Evolutionary conservation across 2,797 vertebrate genomes (phyloP).

Genomic region (Streptopelia turtur): DNA sequence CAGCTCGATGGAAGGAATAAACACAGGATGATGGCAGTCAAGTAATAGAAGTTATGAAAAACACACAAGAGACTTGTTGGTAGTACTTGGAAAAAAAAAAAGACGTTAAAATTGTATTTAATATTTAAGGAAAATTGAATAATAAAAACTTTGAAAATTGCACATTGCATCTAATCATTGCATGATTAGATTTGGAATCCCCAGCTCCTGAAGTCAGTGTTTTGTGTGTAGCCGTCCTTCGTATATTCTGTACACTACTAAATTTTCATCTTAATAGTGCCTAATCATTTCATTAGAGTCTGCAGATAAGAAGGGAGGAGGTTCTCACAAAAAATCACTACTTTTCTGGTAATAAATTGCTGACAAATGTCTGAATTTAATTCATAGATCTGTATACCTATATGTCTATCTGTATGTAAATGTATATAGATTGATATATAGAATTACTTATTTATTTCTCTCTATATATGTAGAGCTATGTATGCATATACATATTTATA

Average conservation of each 20-base stretch:
- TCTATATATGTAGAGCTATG: not conserved
- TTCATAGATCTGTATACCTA: not conserved
- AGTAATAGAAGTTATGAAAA: not conserved
- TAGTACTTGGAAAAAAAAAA: not conserved
- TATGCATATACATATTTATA: not conserved
- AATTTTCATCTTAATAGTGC: not conserved
- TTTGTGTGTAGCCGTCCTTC: not conserved
- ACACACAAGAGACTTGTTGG: not conserved
- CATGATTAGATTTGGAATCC: not conserved
- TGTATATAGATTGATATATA: not conserved
- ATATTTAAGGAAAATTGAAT: not conserved
- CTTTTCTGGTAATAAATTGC: not conserved
- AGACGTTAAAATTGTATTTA: not conserved
- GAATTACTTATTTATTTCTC: not conserved
- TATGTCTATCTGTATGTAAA: not conserved
- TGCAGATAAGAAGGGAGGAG: not conserved
- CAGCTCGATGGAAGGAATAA: not conserved
- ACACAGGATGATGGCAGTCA: not conserved
- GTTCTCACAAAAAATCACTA: not conserved
- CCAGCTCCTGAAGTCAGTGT: not conserved
- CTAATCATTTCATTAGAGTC: not conserved
- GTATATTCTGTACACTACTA: not conserved
- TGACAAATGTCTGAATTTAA: not conserved
- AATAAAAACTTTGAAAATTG: not conserved
- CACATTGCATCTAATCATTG: not conserved